Evolutionary conservation across 2,888 invertebrate species (phyloP), one percentile per base, ranked within the genome.

Genomic region (Carpatolechia fugitivella): DNA sequence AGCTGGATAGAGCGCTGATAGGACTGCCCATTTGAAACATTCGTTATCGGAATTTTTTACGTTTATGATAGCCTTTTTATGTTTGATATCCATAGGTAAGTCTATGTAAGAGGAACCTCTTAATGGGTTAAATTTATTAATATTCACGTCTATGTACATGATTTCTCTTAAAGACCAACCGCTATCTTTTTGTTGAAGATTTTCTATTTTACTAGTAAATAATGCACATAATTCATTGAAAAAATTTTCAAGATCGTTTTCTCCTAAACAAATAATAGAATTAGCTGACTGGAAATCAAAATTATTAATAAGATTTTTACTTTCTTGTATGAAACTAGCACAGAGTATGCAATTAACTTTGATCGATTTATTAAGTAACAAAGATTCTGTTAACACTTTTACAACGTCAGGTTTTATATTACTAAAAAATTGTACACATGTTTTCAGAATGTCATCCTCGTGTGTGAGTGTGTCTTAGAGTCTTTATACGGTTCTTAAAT

Each of bases 141-240:
- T 13, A 14, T 36, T 36, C 4, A 68, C 52, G 47, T 65, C 63
- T 35, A 67, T 40, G 40, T 24, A 20, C 1, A 46, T 40, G 3
- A 62, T 63, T 24, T 60, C 18, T 49, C 52, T 48, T 8, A 68
- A 41, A 58, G 53, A 59, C 63, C 64, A 68, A 6, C 63, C 62
- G 47, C 65, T 66, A 47, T 66, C 62, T 56, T 63, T 67, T 53
- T 62, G 61, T 38, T 68, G 60, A 59, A 69, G 67, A 31, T 5
- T 4, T 29, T 48, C 7, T 31, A 31, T n/a, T 6, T 14, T 14
- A 33, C 11, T 14, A 11, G 35, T 35, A 3, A 44, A 20, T 33
- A 33, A 54, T 20, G 58, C 48, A 8, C 13, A 16, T 11, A 62
- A 48, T 4, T 56, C 57, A 10, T 60, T 50, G 41, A 41, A 56